Base-by-base conservation (phyloP, 35 echinoderm and acorn worm species). In the Patiria miniata region DNA sequence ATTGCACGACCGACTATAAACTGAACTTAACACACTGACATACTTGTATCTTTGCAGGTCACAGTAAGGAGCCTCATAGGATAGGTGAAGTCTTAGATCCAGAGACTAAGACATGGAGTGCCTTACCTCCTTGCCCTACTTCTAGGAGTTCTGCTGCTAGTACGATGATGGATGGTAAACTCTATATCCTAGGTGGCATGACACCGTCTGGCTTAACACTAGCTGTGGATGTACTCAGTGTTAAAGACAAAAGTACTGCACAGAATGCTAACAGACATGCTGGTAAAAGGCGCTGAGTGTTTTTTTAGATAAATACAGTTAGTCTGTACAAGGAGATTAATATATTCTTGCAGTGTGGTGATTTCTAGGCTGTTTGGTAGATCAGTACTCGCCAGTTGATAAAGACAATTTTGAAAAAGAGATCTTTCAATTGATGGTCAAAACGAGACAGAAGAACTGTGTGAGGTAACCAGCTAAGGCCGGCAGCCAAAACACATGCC, bases 131-230 rank as follows among this genome's bases (percentile, higher is more conserved):
- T 16, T 80, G 86, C 77, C 51, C 86, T 12, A 79, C 86, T 14
- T 57, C 53, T 12, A 22, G 86, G 7, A 78, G 86, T 23, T 88
- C 86, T 37, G 44, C 68, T 30, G 61, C 86, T 22, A 79, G 51
- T 26, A 18, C 59, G 30, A 57, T 59, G 29, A 47, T 57, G 32
- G 68, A 88, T 9, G 65, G 51, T 17, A 77, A 77, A n/a, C 33
- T 88, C 15, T 79, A 78, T 59, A 38, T 88, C 17, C 78, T 88
- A 18, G 86, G 86, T 7, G 86, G 86, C 16, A 79, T 88, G 73
- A 80, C 86, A 79, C 86, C 86, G 10, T 42, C 36, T 19, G 86
- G 86, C 21, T 52, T 88, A n/a, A 88, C 86, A 16, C 36, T 53
- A 60, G 82, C 82, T 21, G 82, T 58, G 17, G 82, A 84, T 37